Evolutionary conservation across 2,888 invertebrate genomes (phyloP).

Genomic region (Drosophila nr. fundita): DNA sequence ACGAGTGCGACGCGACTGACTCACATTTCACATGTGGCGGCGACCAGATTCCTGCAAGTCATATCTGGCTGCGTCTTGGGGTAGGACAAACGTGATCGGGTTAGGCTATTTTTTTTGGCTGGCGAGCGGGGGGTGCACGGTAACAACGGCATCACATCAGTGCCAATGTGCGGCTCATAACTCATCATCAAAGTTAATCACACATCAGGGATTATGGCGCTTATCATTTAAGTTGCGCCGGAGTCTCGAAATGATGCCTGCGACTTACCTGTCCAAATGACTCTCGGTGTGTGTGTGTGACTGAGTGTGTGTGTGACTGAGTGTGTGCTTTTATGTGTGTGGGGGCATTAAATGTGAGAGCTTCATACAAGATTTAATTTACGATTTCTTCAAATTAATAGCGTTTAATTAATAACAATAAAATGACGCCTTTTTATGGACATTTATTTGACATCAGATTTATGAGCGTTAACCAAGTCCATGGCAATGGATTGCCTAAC

Average conservation of each 20-base stretch:
- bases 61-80: slow-evolving; percentile 55
- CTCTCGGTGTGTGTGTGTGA: slow-evolving; percentile 38
- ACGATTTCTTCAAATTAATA: slow-evolving; percentile 82
- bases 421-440: slow-evolving; percentile 79
- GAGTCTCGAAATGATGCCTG: slow-evolving; percentile 12
- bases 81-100: slow-evolving; percentile 44
- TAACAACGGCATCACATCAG: slow-evolving; percentile 62
- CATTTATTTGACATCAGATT: slow-evolving; percentile 75
- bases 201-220: slow-evolving; percentile 81
- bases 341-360: slow-evolving; percentile 64
- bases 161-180: slow-evolving; percentile 79
- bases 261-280: slow-evolving; percentile 68
- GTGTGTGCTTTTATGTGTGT: slow-evolving; percentile 26
- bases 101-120: neutral
- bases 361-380: slow-evolving; percentile 73
- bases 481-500: slow-evolving; percentile 18
- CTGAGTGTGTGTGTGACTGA: slow-evolving; percentile 25
- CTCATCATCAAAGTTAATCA: slow-evolving; percentile 81
- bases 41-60: slow-evolving; percentile 74
- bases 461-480: slow-evolving; percentile 53
- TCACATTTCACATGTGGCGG: slow-evolving; percentile 74
- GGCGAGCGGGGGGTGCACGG: neutral
- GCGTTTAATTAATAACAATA: slow-evolving; percentile 82
- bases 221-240: slow-evolving; percentile 73
- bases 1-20: slow-evolving; percentile 64